Conservation (phyloP, 2,888 invertebrate genomes). For the Athetis lepigone region DNA sequence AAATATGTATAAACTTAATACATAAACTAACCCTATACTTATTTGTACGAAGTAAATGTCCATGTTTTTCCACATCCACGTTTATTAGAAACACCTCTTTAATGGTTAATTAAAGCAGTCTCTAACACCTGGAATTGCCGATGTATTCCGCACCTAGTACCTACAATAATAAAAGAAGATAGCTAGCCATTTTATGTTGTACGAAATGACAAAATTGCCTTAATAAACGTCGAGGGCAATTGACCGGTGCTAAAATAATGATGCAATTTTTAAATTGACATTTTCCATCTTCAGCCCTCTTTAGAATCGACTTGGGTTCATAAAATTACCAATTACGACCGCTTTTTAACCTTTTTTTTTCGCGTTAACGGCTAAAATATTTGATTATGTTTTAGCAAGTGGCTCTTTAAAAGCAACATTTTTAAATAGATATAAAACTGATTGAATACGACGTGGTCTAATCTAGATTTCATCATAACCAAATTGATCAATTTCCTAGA, state of each 20-base stretch:
- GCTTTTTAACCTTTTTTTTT: not conserved
- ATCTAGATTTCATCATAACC: not conserved
- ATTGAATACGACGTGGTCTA: not conserved
- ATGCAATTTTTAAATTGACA: conserved; percentile 17
- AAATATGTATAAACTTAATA: no score
- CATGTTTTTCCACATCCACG: not conserved
- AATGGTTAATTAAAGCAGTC: conserved; percentile 38
- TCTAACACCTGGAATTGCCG: conserved; percentile 19
- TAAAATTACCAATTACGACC: conserved; percentile 17
- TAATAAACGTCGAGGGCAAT: conserved; percentile 20
- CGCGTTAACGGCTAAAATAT: not conserved
- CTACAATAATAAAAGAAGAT: conserved; percentile 21
- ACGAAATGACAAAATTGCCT: conserved; percentile 20
- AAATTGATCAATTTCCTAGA: not conserved
- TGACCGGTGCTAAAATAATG: conserved; percentile 4
- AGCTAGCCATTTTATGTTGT: conserved; percentile 6
- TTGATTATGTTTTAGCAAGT: not conserved
- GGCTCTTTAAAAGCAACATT: not conserved
- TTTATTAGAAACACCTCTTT: conserved; percentile 23
- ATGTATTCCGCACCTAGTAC: conserved; percentile 15
- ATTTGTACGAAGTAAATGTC: not conserved
- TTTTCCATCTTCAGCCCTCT: conserved; percentile 24
- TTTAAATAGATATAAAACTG: not conserved
- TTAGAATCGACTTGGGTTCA: conserved; percentile 13
- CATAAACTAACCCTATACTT: not conserved